Base-by-base conservation (phyloP, 2,113 vertebrate genomes). In the Nerophis lumbriciformis region DNA sequence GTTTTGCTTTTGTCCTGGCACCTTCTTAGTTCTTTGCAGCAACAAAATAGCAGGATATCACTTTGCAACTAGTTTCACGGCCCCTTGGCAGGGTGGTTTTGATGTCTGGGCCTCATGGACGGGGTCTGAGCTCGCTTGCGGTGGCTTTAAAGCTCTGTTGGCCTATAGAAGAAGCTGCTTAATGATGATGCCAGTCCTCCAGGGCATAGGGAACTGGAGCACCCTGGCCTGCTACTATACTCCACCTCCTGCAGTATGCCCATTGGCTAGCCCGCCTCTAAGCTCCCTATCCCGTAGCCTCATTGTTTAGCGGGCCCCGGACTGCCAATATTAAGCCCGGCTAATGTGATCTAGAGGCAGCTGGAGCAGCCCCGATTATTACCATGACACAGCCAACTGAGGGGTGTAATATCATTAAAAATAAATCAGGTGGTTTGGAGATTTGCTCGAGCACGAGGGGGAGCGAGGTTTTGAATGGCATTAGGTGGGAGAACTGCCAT, bases 311-410 rank as follows among this genome's bases (percentile, higher is more conserved):
- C 75, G 59, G 76, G 80, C 87, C 83, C 75, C 53, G 81, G 83
- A 87, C 88, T 85, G 88, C 90, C 90, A 90, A 90, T 89, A 90
- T 90, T 90, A 91, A 91, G 90, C 88, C 88, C 79, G 85, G 86
- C 88, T 91, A 91, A 91, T 92, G 91, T 90, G 89, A 90, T 92
- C 86, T 88, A 79, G 81, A 88, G 88, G 91, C 91, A 92, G 91
- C 91, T 92, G 91, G 87, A 90, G 88, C 86, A 86, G 85, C 84
- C 84, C 69, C 66, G 79, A 86, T 87, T 90, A 92, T 92, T 92
- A 90, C 88, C 91, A 91, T 92, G 90, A 91, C 89, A 92, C 88
- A 90, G 89, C 82, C 83, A 67, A 89, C 80, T 65, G 85, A 89
- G 82, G 88, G 87, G 88, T 87, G 83, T 92, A 92, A 91, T 92